These are phyloP conservation scores for Pteropus alecto DNA, from an alignment of 2,113 vertebrate species.

Conservation along the genomic window DNA sequence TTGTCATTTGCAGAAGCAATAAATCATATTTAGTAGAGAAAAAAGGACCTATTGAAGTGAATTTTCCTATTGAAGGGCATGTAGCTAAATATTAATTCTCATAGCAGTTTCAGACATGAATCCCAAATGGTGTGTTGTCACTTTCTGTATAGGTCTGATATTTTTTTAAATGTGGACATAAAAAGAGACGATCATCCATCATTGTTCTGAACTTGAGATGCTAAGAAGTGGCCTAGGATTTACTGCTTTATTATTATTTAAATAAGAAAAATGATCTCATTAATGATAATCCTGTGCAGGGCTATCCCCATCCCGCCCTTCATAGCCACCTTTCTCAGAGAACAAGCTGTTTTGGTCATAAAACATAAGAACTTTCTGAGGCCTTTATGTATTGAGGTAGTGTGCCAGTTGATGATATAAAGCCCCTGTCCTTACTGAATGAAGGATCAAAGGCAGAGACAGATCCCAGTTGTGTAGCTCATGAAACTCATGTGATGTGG, in stretches of 20 bases:
- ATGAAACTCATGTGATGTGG: not conserved
- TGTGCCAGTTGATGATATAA: not conserved
- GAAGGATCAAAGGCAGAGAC: not conserved
- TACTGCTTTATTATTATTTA: slow-evolving; percentile 22
- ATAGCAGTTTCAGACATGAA: slow-evolving; percentile 40
- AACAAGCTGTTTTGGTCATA: not conserved
- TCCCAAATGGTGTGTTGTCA: not conserved
- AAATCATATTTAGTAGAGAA: slow-evolving; percentile 51
- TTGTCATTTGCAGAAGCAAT: slow-evolving; percentile 48
- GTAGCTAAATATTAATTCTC: slow-evolving; percentile 23
- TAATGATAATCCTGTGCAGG: not conserved
- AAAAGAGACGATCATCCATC: slow-evolving; percentile 15
- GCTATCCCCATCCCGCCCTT: not conserved
- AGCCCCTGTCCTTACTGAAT: not conserved
- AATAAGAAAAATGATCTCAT: slow-evolving; percentile 53
- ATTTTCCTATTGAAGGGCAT: slow-evolving; percentile 20
- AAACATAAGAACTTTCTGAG: not conserved
- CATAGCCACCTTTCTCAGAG: not conserved
- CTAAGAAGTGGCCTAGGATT: not conserved
- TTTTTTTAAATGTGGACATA: slow-evolving; percentile 4
- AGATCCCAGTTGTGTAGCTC: not conserved
- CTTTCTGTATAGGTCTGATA: slow-evolving; percentile 36
- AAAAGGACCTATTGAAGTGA: slow-evolving; percentile 17
- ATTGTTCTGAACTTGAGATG: not conserved
- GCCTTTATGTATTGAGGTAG: not conserved